phyloP scores from a whole-genome alignment of 2,888 invertebrate genomes.

The Pherbina coryleti region DNA sequence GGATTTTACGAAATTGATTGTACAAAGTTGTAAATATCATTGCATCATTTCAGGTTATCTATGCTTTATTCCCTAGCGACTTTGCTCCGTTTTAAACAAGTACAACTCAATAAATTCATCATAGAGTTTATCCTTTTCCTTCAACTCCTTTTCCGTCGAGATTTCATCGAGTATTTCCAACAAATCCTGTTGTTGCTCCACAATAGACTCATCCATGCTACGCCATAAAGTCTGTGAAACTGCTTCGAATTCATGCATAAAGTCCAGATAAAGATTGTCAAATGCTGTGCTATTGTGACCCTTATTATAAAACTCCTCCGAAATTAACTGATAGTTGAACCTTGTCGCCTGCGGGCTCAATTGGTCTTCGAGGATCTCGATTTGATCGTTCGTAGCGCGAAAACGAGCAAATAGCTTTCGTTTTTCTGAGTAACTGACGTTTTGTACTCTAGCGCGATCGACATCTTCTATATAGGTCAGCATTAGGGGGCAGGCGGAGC shows the following conservation, averaged over 20 bases:
- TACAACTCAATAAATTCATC: constrained; percentile 55
- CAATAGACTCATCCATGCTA: constrained; percentile 42
- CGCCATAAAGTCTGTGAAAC: constrained; percentile 44
- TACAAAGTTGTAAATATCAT: background rate
- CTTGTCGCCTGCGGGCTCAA: background rate
- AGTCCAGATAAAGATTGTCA: constrained; percentile 51
- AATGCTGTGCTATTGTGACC: constrained; percentile 48
- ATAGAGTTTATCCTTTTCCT: constrained; percentile 51
- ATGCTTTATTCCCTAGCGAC: constrained; percentile 42
- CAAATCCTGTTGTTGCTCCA: constrained; percentile 49
- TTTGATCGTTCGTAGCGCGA: constrained; percentile 45
- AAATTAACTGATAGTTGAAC: constrained; percentile 45
- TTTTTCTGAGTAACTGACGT: constrained; percentile 44
- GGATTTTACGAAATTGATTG: no score
- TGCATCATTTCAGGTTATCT: background rate
- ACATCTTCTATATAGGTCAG: constrained; percentile 44
- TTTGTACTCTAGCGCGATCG: constrained; percentile 25
- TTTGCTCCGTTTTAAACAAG: constrained; percentile 45
- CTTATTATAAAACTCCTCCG: constrained; percentile 46
- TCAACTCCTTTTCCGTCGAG: constrained; percentile 45
- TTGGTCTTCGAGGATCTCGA: constrained; percentile 35
- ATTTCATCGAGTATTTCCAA: constrained; percentile 51
- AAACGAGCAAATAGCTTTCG: constrained; percentile 48
- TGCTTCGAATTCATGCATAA: constrained; percentile 47
- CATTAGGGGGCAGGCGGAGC: constrained; percentile 41